Evolutionary conservation across 2,888 invertebrate genomes (phyloP).

Genomic region (Pristionchus japonicus): DNA sequence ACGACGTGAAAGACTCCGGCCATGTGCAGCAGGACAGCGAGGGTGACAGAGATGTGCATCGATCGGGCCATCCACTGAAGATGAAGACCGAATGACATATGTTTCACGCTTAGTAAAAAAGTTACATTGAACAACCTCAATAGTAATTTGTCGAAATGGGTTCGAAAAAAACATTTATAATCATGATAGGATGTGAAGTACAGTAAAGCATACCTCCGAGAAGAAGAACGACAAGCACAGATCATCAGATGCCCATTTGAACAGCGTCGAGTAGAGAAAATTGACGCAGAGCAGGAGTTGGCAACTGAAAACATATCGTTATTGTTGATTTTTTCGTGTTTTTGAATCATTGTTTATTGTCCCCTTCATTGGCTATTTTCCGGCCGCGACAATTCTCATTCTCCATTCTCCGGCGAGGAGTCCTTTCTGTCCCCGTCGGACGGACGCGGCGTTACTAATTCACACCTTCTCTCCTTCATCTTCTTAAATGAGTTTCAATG

Average conservation of each 20-base stretch:
- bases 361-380: not conserved
- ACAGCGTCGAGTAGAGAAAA: conserved; percentile 70
- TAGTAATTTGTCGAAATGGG: too few relatives aligned
- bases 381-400: not conserved
- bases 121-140: too few relatives aligned
- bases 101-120: not conserved
- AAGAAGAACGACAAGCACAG: conserved; percentile 66
- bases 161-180: too few relatives aligned
- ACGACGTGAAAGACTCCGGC: conserved; percentile 70
- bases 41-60: conserved; percentile 66
- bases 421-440: not conserved
- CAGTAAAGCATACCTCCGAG: conserved; percentile 50
- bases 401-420: not conserved
- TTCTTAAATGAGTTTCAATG: too few relatives aligned
- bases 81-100: not conserved
- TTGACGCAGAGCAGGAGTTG: conserved; percentile 70
- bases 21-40: conserved; percentile 72
- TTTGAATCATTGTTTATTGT: not conserved
- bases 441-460: not conserved
- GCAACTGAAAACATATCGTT: conserved; percentile 57
- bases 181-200: too few relatives aligned
- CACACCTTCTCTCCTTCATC: not conserved
- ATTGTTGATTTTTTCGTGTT: not conserved
- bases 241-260: conserved; percentile 69
- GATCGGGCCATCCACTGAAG: conserved; percentile 51